Evolutionary conservation across 2,888 invertebrate species (phyloP), one percentile per base, ranked within the genome.

Genomic region (Altica lythri): DNA sequence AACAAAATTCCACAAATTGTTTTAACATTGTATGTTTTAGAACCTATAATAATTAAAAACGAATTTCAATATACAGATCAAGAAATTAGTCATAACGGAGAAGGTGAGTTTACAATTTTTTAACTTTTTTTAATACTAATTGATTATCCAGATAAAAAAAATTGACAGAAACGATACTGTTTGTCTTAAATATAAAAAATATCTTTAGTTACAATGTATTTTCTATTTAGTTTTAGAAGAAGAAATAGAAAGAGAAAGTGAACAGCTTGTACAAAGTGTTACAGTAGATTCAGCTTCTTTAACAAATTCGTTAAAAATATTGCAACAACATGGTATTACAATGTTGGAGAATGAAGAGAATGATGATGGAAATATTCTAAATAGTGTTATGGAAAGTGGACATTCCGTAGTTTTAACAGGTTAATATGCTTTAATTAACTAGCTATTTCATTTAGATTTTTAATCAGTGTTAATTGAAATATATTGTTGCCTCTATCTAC

Each of bases 291-390:
- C 52, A 8, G 71, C 52, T n/a, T 43, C 49, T 13, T 62, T 71
- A 50, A 63, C 68, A 0, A 79, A 79, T 58, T 79, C 79, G 13
- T 78, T 88, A 59, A 83, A 85, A 72, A 80, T 93, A 75, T 80
- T 94, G 55, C 88, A 92, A 72, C 83, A 86, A 64, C 92, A 93
- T 77, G 93, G 92, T 58, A 92, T 93, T 68, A 88, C 90, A 37
- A 88, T 94, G 86, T 83, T 93, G 72, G 88, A 91, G 44, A 65
- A 66, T 55, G 81, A 85, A 14, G 61, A 57, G 35, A 50, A 58
- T 9, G 92, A 92, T 73, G 85, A 86, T 63, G 83, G 79, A 76
- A 88, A 78, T 55, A 81, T 89, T 58, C 84, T 92, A 52, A 86
- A 88, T 61, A 86, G 84, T 55, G 92, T 92, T 22, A 83, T 95